Evolutionary conservation across 2,797 vertebrate genomes (phyloP), one percentile per base, ranked within the genome.

Genomic region (Sebastes trivittatus): DNA sequence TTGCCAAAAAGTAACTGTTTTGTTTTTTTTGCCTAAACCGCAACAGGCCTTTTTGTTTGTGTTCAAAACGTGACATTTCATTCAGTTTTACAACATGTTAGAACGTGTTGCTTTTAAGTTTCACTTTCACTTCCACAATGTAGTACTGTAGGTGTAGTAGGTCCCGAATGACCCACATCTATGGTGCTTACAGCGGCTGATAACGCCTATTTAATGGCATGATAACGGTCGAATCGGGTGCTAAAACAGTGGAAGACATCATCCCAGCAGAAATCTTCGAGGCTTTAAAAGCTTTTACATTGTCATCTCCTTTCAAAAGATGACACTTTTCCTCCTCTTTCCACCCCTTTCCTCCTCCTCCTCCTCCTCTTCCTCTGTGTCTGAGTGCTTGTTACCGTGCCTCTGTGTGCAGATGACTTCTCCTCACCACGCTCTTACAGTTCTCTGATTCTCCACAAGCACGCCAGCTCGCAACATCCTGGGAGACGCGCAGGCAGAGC

Each of bases 351-450:
- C 13, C 29, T 58, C n/a, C 29, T 58, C n/a, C n/a, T 13, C 49
- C 14, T 52, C n/a, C 18, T 72, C 14, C 30, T 71, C 56, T 4
- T 65, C 59, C n/a, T 58, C 29, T 16, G 27, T 27, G 6, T 66
- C 60, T 69, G 6, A 30, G 52, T 22, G 29, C 49, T 14, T 72
- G 75, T 83, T 67, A 78, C 58, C 2, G 16, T 38, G 55, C 49
- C 58, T 68, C 65, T 76, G 27, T 77, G 56, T 77, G 42, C 36
- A 34, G 60, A 75, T 38, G 55, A 78, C 68, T 81, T 82, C 69
- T 68, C 68, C 76, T 71, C 76, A 60, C 71, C 64, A 76, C 58
- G 20, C 63, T 75, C 68, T 54, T 70, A 77, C 86, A 85, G 61
- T 71, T 80, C 79, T 71, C 65, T 72, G 49, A 76, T 66, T 83